Evolutionary conservation across 2,113 vertebrate genomes (phyloP).

Genomic region (Hippocampus zosterae): DNA sequence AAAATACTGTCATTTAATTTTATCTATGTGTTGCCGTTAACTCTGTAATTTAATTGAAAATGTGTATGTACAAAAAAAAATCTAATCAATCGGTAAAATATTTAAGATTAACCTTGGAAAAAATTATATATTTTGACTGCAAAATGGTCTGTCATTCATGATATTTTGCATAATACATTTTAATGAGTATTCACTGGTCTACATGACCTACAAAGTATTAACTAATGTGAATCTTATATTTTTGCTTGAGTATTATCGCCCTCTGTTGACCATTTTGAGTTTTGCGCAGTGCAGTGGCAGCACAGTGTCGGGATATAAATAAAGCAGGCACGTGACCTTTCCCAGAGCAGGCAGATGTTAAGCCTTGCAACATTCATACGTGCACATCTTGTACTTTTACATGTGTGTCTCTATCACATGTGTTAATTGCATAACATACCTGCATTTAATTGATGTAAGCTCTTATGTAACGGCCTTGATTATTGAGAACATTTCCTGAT

Average conservation of each 20-base stretch:
- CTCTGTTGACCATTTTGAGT: slow-evolving; percentile 20
- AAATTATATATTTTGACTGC: too few relatives aligned
- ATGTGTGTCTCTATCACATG: slow-evolving; percentile 2
- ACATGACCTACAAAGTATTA: not conserved
- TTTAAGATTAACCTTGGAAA: too few relatives aligned
- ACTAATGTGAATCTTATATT: not conserved
- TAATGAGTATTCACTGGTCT: not conserved
- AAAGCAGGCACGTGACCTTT: not conserved
- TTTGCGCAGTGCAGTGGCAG: not conserved
- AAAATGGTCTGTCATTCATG: not conserved
- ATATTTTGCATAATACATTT: not conserved
- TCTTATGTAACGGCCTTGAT: slow-evolving; percentile 48
- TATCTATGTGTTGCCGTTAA: too few relatives aligned
- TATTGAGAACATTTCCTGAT: slow-evolving; percentile 56
- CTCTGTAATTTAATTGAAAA: too few relatives aligned
- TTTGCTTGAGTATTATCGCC: not conserved
- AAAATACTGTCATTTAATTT: too few relatives aligned
- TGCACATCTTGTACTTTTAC: not conserved
- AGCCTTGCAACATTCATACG: not conserved
- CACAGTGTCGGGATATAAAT: slow-evolving; percentile 1
- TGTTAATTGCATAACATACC: slow-evolving; percentile 41
- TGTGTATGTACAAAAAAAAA: too few relatives aligned
- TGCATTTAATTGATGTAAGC: slow-evolving; percentile 41
- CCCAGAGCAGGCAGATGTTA: slow-evolving; percentile 41
- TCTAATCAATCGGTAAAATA: too few relatives aligned